These are phyloP conservation scores for Ailurus styani DNA, from an alignment of 2,113 vertebrate genomes.

Conservation along the genomic window DNA sequence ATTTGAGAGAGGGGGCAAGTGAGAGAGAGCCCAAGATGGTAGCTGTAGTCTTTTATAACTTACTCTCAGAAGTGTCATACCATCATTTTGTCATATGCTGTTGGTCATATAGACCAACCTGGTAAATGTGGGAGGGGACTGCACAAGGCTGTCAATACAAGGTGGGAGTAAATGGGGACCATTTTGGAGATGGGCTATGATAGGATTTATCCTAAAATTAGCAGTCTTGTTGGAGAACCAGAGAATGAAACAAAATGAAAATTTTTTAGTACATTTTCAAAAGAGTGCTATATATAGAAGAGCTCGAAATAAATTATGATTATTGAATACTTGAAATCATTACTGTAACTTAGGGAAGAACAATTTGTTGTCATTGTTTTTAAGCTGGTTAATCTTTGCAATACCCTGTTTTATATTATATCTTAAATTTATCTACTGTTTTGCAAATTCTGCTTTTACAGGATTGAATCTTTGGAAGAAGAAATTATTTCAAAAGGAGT, in stretches of 20 bases:
- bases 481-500: constrained; percentile 87
- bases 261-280: background rate
- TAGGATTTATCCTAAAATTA: background rate
- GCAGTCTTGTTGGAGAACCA: background rate
- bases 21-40: background rate
- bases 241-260: background rate
- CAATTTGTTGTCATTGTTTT: constrained; percentile 2
- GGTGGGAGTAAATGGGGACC: background rate
- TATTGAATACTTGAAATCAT: background rate
- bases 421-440: background rate
- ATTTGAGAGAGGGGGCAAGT: background rate
- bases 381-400: background rate
- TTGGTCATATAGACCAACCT: background rate
- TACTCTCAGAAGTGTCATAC: background rate
- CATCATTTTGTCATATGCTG: background rate
- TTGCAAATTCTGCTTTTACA: constrained; percentile 60
- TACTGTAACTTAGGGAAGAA: constrained; percentile 12
- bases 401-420: background rate
- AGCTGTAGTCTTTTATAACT: background rate
- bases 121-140: background rate
- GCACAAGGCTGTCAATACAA: background rate
- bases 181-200: background rate
- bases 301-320: background rate
- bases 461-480: constrained; percentile 88
- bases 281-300: background rate